Evolutionary conservation across 2,113 vertebrate species (phyloP).

Genomic region (Haemorhous mexicanus): DNA sequence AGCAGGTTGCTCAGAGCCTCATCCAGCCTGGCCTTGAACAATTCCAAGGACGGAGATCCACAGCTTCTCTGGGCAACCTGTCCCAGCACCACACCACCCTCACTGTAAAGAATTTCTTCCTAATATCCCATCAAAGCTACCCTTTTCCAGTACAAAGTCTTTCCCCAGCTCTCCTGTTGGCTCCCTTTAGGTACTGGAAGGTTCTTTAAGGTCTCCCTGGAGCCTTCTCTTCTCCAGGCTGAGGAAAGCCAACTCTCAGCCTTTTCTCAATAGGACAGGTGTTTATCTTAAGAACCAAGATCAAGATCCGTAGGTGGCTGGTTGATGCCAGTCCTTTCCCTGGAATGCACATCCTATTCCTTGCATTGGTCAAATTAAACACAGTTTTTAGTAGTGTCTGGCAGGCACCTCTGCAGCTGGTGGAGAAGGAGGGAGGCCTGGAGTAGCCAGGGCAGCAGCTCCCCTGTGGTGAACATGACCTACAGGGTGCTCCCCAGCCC

Average conservation of each 20-base stretch:
- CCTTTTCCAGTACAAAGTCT: not conserved
- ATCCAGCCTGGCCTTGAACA: not conserved
- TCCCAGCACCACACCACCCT: no score
- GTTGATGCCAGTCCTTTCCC: not conserved
- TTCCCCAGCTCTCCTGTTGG: not conserved
- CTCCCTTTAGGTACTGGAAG: not conserved
- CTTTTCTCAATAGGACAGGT: not conserved
- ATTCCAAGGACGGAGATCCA: not conserved
- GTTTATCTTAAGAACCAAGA: not conserved
- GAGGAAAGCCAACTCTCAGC: not conserved
- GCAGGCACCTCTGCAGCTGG: not conserved
- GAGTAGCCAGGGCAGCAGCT: not conserved
- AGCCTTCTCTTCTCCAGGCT: not conserved
- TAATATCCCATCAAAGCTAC: not conserved
- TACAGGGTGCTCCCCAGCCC: not conserved
- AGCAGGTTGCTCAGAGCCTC: not conserved
- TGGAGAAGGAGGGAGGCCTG: not conserved
- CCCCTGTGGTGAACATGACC: fast-evolving
- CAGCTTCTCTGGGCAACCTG: not conserved
- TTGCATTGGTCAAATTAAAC: not conserved
- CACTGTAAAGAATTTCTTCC: not conserved
- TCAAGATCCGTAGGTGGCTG: not conserved
- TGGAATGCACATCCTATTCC: not conserved
- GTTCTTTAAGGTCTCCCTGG: not conserved
- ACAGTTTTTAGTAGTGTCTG: not conserved